phyloP scores from a whole-genome alignment of 2,888 invertebrate genomes.

The Carcina quercana region DNA sequence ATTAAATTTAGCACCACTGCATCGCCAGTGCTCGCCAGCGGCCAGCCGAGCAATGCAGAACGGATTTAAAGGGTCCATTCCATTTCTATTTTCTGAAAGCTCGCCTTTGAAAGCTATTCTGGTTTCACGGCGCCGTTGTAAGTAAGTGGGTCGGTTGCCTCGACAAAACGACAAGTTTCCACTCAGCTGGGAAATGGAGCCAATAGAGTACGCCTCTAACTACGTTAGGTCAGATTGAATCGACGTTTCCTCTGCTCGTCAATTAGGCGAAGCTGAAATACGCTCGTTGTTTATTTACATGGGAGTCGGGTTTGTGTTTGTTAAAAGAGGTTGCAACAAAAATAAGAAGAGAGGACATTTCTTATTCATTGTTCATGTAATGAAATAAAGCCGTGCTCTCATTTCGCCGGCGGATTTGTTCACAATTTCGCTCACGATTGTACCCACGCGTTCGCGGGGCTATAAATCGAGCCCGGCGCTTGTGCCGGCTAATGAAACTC shows the following conservation, averaged over 20 bases:
- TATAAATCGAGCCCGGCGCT: slow-evolving; percentile 42
- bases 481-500: slow-evolving; percentile 49
- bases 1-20: too few species aligned
- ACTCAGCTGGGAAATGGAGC: slow-evolving; percentile 19
- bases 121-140: slow-evolving; percentile 27
- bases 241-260: too few species aligned
- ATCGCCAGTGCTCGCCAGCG: background rate
- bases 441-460: slow-evolving; percentile 30
- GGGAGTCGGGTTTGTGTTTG: too few species aligned
- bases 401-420: slow-evolving; percentile 44
- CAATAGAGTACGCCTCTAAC: slow-evolving; percentile 8
- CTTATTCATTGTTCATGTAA: slow-evolving; percentile 34
- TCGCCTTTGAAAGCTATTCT: slow-evolving; percentile 28
- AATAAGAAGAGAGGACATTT: slow-evolving; percentile 36
- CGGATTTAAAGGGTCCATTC: slow-evolving; percentile 40
- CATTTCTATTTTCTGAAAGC: slow-evolving; percentile 40
- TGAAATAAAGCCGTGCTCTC: slow-evolving; percentile 40
- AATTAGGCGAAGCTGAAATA: too few species aligned
- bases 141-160: slow-evolving; percentile 34
- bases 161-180: slow-evolving; percentile 21
- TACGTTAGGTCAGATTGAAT: slow-evolving; percentile 12
- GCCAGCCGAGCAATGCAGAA: slow-evolving; percentile 19
- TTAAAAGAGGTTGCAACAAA: background rate
- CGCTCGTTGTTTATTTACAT: too few species aligned
- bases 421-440: slow-evolving; percentile 42